A percentile compares a stretch with the other conserved stretches of the same genome.
phyloP scores from a whole-genome alignment of 1,140 invertebrate species.

The Palaemon carinicauda region DNA sequence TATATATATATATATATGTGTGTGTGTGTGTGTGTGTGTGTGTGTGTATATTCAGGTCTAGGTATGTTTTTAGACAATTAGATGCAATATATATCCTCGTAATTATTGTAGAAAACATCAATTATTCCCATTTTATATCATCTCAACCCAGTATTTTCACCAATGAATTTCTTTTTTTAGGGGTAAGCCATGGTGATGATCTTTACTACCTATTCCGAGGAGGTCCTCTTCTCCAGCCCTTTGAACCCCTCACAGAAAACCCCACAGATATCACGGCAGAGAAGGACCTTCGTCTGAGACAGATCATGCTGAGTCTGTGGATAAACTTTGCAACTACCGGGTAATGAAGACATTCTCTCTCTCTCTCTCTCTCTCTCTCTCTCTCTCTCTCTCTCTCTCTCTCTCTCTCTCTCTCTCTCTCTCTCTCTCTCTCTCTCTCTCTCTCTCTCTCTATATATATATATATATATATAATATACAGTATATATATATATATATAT shows the following conservation, averaged over 20 bases:
- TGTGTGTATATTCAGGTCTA: too few relatives aligned
- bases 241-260: not conserved
- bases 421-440: too few relatives aligned
- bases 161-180: not conserved
- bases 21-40: too few relatives aligned
- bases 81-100: too few relatives aligned
- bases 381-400: not conserved
- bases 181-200: constrained; percentile 28
- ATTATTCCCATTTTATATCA: too few relatives aligned
- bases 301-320: constrained; percentile 14
- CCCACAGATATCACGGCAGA: not conserved
- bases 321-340: constrained; percentile 37
- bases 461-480: too few relatives aligned
- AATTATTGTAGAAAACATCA: too few relatives aligned
- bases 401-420: too few relatives aligned
- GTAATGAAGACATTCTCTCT: not conserved
- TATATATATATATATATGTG: too few relatives aligned
- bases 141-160: not conserved
- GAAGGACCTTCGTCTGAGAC: constrained; percentile 14
- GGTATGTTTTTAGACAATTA: too few relatives aligned
- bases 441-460: too few relatives aligned
- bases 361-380: not conserved
- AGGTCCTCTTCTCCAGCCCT: not conserved
- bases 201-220: constrained; percentile 32
- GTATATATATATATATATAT: too few relatives aligned